A percentile compares a stretch with the other conserved stretches of the same genome.
Evolutionary conservation across 2,888 invertebrate genomes (phyloP).

Genomic region (Apamea monoglypha): DNA sequence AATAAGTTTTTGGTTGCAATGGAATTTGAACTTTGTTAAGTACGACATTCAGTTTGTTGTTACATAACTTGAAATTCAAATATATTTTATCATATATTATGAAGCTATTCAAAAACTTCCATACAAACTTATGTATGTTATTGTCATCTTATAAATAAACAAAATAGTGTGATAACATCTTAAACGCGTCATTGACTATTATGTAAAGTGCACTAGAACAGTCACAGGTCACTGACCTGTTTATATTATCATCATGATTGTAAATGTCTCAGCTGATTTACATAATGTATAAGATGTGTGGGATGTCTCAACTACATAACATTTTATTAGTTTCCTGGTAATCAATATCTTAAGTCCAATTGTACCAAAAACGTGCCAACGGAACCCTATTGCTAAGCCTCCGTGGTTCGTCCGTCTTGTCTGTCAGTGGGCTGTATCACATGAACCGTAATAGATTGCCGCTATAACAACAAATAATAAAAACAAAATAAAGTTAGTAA

Average conservation of each 20-base stretch:
- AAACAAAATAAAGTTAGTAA: too few relatives aligned
- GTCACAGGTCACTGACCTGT: conserved; percentile 38
- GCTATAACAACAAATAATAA: too few relatives aligned
- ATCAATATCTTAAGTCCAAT: neutral
- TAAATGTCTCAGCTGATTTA: conserved; percentile 10
- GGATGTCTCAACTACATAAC: neutral
- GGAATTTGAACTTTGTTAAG: too few relatives aligned
- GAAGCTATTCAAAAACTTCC: conserved; percentile 18
- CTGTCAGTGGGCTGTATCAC: too few relatives aligned
- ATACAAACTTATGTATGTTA: neutral
- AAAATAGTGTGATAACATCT: conserved; percentile 14
- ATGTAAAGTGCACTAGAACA: conserved; percentile 3
- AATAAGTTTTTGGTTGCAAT: too few relatives aligned
- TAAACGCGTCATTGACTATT: conserved; percentile 32
- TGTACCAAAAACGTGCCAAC: too few relatives aligned
- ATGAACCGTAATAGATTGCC: too few relatives aligned
- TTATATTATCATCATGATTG: conserved; percentile 8
- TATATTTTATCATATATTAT: neutral
- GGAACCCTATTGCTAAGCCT: too few relatives aligned
- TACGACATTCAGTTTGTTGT: too few relatives aligned
- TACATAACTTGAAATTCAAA: too few relatives aligned
- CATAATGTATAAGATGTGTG: neutral
- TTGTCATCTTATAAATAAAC: conserved; percentile 19
- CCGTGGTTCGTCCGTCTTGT: too few relatives aligned
- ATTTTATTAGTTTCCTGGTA: neutral